phyloP scores from a whole-genome alignment of 2,113 vertebrate species.

The Sialia sialis region DNA sequence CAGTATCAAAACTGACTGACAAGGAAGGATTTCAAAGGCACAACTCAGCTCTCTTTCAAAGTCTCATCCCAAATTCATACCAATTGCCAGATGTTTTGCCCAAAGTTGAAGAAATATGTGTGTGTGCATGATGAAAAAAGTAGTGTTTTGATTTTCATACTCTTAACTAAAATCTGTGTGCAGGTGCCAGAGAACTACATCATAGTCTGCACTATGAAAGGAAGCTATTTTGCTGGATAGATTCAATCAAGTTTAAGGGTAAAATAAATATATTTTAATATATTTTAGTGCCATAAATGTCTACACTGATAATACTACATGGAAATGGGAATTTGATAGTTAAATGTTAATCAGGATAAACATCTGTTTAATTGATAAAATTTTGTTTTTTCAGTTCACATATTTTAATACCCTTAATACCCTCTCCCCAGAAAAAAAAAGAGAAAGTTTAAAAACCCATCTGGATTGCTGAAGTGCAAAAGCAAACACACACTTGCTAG shows the following conservation, averaged over 20 bases:
- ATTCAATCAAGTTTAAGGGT: neutral
- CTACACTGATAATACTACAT: neutral
- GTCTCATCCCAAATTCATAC: neutral
- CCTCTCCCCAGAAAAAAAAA: no score
- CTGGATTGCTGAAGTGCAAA: conserved; percentile 15
- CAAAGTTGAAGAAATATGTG: neutral
- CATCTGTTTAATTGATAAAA: neutral
- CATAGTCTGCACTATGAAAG: conserved; percentile 19
- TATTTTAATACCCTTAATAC: neutral
- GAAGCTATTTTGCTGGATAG: conserved; percentile 11
- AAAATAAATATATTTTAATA: conserved; percentile 35
- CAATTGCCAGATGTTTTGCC: neutral
- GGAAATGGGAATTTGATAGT: neutral
- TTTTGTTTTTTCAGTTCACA: neutral
- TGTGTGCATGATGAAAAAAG: neutral
- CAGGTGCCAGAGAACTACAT: conserved; percentile 9
- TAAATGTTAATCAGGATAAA: conserved; percentile 16
- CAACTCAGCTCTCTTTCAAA: neutral
- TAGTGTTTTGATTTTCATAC: neutral
- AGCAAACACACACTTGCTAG: conserved; percentile 29
- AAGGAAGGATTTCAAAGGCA: neutral
- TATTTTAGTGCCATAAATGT: neutral
- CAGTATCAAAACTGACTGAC: neutral
- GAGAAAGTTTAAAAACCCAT: neutral
- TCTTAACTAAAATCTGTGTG: neutral